Evolutionary conservation across 64 coral and sea anemone genomes (phyloP), one percentile per base, ranked within the genome.

Genomic region (Actinia tenebrosa): DNA sequence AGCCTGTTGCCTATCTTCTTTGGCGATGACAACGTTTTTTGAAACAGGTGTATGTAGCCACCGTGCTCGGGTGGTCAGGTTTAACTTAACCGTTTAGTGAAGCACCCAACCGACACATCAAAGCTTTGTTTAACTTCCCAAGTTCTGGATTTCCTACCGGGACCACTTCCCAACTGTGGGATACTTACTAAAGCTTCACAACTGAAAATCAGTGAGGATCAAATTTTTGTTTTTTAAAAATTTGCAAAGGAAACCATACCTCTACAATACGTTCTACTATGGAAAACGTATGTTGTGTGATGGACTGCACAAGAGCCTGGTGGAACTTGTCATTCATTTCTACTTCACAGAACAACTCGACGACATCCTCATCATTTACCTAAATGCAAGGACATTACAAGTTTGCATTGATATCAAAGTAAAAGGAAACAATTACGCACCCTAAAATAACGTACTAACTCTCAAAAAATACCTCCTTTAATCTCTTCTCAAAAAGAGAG

Each of bases 231-330:
- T 58, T 58, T 58, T 14, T 0, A 1, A 16, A 19, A 53, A 50
- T 53, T 81, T 53, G 18, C 10, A 50, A 7, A 52, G 13, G 10
- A 50, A 81, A 20, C 0, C 22, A 45, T 62, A 85, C 83, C 83
- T 85, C 52, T 42, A 64, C 14, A 5, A 60, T 85, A 7, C 56
- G 10, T 62, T 85, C 83, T 53, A 61, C 83, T 17, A 44, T 18
- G 20, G 5, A 5, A 26, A 85, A 85, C 42, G 83, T 56, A 64
- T 58, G 54, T 7, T 85, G 45, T 55, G 83, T 85, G 53, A 85
- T 64, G 53, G 56, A 45, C 50, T 85, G 44, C 16, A 85, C 53
- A 20, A 85, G 44, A 85, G 17, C 13, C 0, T 25, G 83, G 25
- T 85, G 26, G 27, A 64, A 22, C 15, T 27, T 64, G 8, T 85